These are phyloP conservation scores for Euglossa dilemma DNA, from an alignment of 1,140 invertebrate genomes.

Conservation along the genomic window DNA sequence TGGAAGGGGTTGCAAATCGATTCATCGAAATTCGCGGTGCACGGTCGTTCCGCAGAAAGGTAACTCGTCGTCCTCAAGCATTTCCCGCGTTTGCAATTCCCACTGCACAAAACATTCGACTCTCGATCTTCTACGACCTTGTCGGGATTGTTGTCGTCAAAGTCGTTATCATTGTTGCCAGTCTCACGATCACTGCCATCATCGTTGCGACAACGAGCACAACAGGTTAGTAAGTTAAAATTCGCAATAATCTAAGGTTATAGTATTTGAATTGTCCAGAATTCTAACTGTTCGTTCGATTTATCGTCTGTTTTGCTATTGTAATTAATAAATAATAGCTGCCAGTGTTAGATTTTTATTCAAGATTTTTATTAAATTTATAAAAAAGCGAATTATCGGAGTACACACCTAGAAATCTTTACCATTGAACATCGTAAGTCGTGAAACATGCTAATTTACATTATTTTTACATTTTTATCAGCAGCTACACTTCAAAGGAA, in stretches of 20 bases:
- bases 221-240: conserved; percentile 17
- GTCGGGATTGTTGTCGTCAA: conserved; percentile 10
- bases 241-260: no score
- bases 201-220: conserved; percentile 28
- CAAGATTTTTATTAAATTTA: no score
- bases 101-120: conserved; percentile 32
- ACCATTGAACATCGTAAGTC: no score
- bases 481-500: conserved; percentile 12
- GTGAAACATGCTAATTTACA: no score
- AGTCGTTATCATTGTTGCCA: conserved; percentile 30
- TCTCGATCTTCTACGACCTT: conserved; percentile 19
- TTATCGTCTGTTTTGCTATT: no score
- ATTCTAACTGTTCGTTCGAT: no score
- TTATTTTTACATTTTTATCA: neutral
- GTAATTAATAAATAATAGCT: no score
- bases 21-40: conserved; percentile 21
- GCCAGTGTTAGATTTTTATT: no score
- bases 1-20: neutral
- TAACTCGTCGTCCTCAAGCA: conserved; percentile 1
- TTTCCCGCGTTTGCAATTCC: neutral
- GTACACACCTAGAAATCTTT: no score
- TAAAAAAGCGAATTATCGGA: no score
- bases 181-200: conserved; percentile 33
- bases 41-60: conserved; percentile 26
- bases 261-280: neutral